phyloP scores from a whole-genome alignment of 2,113 vertebrate genomes.

The Hirundichthys speculiger region DNA sequence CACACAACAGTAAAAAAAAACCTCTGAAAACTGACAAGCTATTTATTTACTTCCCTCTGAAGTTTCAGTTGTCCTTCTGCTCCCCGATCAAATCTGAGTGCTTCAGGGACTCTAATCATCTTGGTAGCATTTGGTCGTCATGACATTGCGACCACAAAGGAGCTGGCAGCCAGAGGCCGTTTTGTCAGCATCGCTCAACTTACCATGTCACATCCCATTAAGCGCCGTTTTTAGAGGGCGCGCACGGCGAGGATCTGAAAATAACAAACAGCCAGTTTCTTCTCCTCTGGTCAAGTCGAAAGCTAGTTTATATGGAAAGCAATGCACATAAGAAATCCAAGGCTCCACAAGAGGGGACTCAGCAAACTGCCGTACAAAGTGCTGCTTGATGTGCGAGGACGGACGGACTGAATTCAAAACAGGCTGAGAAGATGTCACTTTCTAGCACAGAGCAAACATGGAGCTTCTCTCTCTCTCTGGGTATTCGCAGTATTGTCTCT shows the following conservation, averaged over 20 bases:
- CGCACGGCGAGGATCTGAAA: not conserved
- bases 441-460: too few relatives aligned
- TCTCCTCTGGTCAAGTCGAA: slow-evolving; percentile 16
- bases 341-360: slow-evolving; percentile 28
- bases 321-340: slow-evolving; percentile 45
- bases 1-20: too few relatives aligned
- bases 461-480: too few relatives aligned
- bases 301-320: slow-evolving; percentile 51
- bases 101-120: too few relatives aligned
- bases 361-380: slow-evolving; percentile 26
- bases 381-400: slow-evolving; percentile 39
- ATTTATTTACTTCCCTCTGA: too few relatives aligned
- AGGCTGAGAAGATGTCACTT: too few relatives aligned
- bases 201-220: slow-evolving; percentile 43
- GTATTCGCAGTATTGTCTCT: slow-evolving; percentile 54
- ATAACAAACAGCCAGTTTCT: not conserved
- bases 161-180: slow-evolving; percentile 31
- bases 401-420: slow-evolving; percentile 46
- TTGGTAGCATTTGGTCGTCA: slow-evolving; percentile 10
- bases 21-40: too few relatives aligned
- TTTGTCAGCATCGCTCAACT: slow-evolving; percentile 56
- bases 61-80: too few relatives aligned
- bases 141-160: slow-evolving; percentile 16
- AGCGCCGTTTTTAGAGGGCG: not conserved
- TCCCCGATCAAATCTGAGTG: too few relatives aligned